Evolutionary conservation across 1,140 invertebrate species (phyloP), one percentile per base, ranked within the genome.

Genomic region (Cydia splendana): DNA sequence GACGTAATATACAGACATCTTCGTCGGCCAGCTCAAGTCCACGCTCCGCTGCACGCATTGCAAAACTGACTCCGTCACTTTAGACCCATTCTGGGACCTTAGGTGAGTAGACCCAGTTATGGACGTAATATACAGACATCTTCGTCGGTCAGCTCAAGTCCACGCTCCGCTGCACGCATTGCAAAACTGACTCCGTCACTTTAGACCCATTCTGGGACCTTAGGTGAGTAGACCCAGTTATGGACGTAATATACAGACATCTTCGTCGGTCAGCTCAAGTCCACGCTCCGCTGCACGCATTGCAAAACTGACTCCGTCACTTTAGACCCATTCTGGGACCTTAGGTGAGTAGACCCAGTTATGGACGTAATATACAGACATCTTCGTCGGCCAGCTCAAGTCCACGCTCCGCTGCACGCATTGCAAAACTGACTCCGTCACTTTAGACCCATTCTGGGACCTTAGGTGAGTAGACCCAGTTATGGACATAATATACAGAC

Each of bases 61-160:
- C 92, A 96, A 96, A 75, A 97, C 99, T 92, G 96, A 96, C 78
- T 98, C 97, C 65, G 97, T 98, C 34, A 99, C 98, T 15, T 97
- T 98, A 90, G 98, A 99, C 93, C 98, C 98, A 4, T 99, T 99
- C 88, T 99, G 98, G 98, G 98, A 98, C 92, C 92, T 99, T 1
- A 96, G 95, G 91, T 93, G 74, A 48, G 45, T 48, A 42, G 45
- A 48, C 45, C 45, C 45, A 48, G 45, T 48, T 15, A 15, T 48
- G 45, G 45, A 13, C 13, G 15, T 12, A 4, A 3, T 42, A 2
- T 42, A 42, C 38, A 42, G 0, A 42, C 9, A 48, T 48, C 45
- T 48, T 3, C 10, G n/a, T 62, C 57, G 98, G 34, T 4, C 34
- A 34, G 4, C 30, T 30, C 30, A 30, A 30, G 34, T 34, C 34